Conservation (phyloP, 2,113 vertebrate species). For the Semnopithecus entellus region DNA sequence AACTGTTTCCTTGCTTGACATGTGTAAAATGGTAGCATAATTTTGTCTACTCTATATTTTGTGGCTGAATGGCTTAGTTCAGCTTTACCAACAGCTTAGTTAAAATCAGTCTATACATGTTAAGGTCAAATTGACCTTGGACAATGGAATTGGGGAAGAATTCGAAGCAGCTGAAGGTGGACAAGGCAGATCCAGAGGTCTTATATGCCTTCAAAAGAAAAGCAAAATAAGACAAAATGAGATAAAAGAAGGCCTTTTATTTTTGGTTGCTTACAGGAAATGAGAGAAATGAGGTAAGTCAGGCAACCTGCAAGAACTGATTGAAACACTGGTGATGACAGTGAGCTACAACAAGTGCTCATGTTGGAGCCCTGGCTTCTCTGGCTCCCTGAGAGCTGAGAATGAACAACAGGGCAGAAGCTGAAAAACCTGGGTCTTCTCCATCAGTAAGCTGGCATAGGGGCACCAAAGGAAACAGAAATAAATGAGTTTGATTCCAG, state of each 20-base stretch:
- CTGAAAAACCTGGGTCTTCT: neutral
- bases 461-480: neutral
- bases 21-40: neutral
- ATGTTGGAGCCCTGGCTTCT: neutral
- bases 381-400: neutral
- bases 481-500: neutral
- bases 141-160: neutral
- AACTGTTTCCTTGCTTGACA: neutral
- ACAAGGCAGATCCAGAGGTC: neutral
- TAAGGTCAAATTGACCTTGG: neutral
- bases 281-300: neutral
- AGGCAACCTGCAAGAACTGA: neutral
- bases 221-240: neutral
- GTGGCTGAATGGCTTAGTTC: neutral
- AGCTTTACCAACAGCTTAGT: neutral
- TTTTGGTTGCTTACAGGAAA: neutral
- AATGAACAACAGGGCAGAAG: neutral
- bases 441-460: neutral
- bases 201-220: neutral
- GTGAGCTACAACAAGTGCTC: neutral
- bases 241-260: neutral
- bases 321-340: neutral
- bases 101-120: constrained; percentile 2
- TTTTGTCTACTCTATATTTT: neutral
- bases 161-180: neutral